phyloP scores from a whole-genome alignment of 1,140 invertebrate genomes.

The Thereuonema tuberculata region DNA sequence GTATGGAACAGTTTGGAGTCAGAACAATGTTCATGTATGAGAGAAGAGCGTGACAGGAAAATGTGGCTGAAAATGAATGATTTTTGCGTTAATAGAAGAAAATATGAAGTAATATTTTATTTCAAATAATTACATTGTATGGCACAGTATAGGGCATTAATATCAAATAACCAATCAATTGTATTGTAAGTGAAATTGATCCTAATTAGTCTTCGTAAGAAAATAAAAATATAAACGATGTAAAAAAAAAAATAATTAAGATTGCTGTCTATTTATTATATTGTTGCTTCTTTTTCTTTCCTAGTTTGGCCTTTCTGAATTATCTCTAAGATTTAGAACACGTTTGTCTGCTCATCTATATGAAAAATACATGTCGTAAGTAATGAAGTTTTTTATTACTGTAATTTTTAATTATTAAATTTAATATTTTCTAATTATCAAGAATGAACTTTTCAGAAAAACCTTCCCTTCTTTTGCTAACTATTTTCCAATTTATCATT shows the following conservation, averaged over 20 bases:
- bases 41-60: too few relatives aligned
- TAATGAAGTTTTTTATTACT: slow-evolving; percentile 22
- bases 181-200: slow-evolving; percentile 12
- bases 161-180: slow-evolving; percentile 4
- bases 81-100: too few relatives aligned
- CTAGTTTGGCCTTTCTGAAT: slow-evolving; percentile 76
- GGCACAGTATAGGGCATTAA: not conserved
- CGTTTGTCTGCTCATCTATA: slow-evolving; percentile 76
- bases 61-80: too few relatives aligned
- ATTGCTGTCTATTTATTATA: not conserved
- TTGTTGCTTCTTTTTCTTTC: slow-evolving; percentile 8
- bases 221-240: too few relatives aligned
- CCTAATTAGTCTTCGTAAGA: too few relatives aligned
- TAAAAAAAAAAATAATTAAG: not conserved
- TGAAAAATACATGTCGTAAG: slow-evolving; percentile 82
- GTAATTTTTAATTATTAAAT: too few relatives aligned
- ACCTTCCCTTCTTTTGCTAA: too few relatives aligned
- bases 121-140: not conserved
- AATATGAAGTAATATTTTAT: not conserved
- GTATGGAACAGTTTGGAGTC: too few relatives aligned
- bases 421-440: too few relatives aligned
- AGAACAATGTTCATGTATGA: too few relatives aligned
- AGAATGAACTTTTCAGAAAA: too few relatives aligned
- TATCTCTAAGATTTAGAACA: slow-evolving; percentile 78
- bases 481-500: too few relatives aligned